Conservation (phyloP, 2,113 vertebrate species). For the Halichoeres trimaculatus region DNA sequence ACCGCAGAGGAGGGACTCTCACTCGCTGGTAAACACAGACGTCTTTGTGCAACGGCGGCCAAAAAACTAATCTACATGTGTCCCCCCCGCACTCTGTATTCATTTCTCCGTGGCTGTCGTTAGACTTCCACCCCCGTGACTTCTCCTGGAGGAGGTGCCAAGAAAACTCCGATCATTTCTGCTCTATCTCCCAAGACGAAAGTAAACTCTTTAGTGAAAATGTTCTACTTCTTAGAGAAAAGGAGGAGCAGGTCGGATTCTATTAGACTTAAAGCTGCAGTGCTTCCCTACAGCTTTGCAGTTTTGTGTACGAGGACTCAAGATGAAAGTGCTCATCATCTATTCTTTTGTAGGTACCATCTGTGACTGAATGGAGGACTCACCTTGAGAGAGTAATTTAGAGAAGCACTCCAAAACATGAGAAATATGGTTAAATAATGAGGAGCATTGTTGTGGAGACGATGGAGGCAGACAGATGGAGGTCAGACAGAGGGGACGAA, state of each 20-base stretch:
- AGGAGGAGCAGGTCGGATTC: not conserved
- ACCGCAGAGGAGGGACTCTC: slow-evolving; percentile 64
- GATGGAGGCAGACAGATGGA: not conserved
- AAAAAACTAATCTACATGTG: slow-evolving; percentile 74
- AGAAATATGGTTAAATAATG: slow-evolving; percentile 3
- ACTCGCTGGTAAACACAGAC: slow-evolving; percentile 72
- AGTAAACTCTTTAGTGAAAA: slow-evolving; percentile 26
- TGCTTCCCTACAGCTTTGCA: not conserved
- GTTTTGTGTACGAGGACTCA: not conserved
- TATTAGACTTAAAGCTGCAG: slow-evolving; percentile 37
- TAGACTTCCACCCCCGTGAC: slow-evolving; percentile 54
- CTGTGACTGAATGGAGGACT: not conserved
- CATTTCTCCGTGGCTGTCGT: slow-evolving; percentile 57
- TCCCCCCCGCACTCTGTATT: slow-evolving; percentile 62
- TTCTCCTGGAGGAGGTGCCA: slow-evolving; percentile 36
- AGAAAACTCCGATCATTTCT: slow-evolving; percentile 39
- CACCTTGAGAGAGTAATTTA: slow-evolving; percentile 19
- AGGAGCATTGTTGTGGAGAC: not conserved
- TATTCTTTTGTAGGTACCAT: slow-evolving; percentile 2
- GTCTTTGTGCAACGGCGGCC: slow-evolving; percentile 66
- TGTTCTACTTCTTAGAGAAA: slow-evolving; percentile 31
- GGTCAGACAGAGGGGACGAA: not conserved
- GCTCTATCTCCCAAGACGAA: slow-evolving; percentile 34
- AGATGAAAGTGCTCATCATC: not conserved
- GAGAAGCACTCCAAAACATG: not conserved